Evolutionary conservation across 2,113 vertebrate species (phyloP).

Genomic region (Cynopterus brachyotis): DNA sequence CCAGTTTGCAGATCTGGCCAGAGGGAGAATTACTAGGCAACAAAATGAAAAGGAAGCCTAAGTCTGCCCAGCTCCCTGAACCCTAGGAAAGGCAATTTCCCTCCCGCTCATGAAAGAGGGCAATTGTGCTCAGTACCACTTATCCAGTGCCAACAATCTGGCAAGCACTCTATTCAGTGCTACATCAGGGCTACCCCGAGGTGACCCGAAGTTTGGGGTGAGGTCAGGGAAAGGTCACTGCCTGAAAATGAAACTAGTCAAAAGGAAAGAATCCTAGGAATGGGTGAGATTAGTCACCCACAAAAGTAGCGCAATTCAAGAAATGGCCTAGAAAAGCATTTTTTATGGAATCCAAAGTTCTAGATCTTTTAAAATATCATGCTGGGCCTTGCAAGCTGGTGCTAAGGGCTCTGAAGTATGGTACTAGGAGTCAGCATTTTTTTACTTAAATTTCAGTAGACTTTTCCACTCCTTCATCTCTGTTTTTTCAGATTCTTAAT

Average conservation of each 20-base stretch:
- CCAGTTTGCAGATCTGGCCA: conserved; percentile 52
- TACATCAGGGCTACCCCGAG: conserved; percentile 57
- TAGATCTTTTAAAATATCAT: not conserved
- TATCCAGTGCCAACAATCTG: conserved; percentile 70
- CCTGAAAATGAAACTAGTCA: conserved; percentile 72
- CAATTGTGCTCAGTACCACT: conserved; percentile 65
- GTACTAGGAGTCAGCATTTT: not conserved
- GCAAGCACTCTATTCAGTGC: conserved; percentile 61
- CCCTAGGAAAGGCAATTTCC: conserved; percentile 66
- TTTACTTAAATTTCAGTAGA: not conserved
- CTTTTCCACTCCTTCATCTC: not conserved
- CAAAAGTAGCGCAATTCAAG: conserved; percentile 28
- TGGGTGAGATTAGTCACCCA: conserved; percentile 60
- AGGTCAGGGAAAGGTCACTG: conserved; percentile 74
- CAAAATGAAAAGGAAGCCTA: conserved; percentile 52
- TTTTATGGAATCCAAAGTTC: not conserved
- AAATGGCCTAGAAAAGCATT: conserved; percentile 42
- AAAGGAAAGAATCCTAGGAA: conserved; percentile 75
- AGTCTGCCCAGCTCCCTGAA: conserved; percentile 50
- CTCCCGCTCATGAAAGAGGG: conserved; percentile 65
- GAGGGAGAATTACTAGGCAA: conserved; percentile 65
- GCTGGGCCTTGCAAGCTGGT: not conserved
- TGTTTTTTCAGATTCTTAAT: not conserved
- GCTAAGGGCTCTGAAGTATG: not conserved
- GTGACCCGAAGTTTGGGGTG: conserved; percentile 68